phyloP scores from a whole-genome alignment of 1,140 invertebrate species.

The Orussus abietinus region DNA sequence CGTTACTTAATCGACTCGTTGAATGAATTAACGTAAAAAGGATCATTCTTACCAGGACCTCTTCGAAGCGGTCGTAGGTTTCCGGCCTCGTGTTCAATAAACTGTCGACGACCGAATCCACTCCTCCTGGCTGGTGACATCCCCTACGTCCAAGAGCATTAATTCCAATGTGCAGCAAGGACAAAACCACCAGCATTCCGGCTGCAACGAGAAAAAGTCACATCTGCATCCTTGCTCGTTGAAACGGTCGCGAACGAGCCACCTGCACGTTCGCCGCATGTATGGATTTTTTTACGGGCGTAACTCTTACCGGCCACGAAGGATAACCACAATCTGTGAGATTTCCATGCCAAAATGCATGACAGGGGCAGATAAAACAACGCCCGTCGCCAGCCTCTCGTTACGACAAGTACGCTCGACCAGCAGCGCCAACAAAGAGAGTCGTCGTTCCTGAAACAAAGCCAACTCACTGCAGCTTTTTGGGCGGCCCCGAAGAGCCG shows the following conservation, averaged over 20 bases:
- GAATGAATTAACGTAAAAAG: too few species aligned
- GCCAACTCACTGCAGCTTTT: neutral
- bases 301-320: constrained; percentile 46
- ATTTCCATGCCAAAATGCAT: constrained; percentile 51
- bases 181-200: constrained; percentile 38
- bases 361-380: constrained; percentile 52
- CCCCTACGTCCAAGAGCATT: constrained; percentile 26
- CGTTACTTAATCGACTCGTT: too few species aligned
- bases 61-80: constrained; percentile 41
- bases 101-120: constrained; percentile 37
- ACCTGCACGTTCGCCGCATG: too few species aligned
- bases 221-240: constrained; percentile 1
- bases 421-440: constrained; percentile 45
- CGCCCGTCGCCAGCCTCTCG: constrained; percentile 52
- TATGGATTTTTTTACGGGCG: too few species aligned
- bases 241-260: too few species aligned
- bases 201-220: constrained; percentile 28
- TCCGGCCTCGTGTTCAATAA: constrained; percentile 34
- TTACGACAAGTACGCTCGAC: constrained; percentile 47
- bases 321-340: constrained; percentile 51
- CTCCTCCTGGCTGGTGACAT: constrained; percentile 16
- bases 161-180: constrained; percentile 34
- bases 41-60: constrained; percentile 34
- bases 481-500: too few species aligned
- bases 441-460: constrained; percentile 45